These are phyloP conservation scores for Lymantria monacha DNA, from an alignment of 2,888 invertebrate species.

Conservation along the genomic window DNA sequence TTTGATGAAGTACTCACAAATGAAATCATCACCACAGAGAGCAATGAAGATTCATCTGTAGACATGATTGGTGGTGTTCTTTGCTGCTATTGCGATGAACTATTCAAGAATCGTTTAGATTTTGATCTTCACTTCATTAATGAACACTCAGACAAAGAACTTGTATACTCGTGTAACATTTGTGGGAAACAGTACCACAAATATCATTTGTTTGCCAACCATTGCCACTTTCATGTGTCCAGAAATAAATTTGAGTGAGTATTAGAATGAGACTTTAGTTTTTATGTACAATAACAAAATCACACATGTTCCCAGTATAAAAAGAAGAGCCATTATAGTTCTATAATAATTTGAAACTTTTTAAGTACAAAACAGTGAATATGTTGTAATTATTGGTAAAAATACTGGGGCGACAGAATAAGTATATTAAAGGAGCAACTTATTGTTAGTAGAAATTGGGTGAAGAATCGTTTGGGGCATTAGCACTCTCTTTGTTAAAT, in stretches of 20 bases:
- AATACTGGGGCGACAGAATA: too few relatives aligned
- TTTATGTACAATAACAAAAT: slow-evolving; percentile 2
- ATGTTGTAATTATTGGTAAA: too few relatives aligned
- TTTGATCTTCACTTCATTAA: slow-evolving; percentile 78
- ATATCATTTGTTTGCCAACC: slow-evolving; percentile 77
- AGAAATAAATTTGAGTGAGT: slow-evolving; percentile 67
- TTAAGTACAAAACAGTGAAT: too few relatives aligned
- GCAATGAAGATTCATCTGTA: slow-evolving; percentile 68
- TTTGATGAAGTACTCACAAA: slow-evolving; percentile 48
- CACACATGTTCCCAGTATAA: too few relatives aligned
- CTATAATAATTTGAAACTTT: too few relatives aligned
- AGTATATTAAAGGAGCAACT: too few relatives aligned
- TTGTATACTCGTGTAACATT: slow-evolving; percentile 80
- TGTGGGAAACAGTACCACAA: slow-evolving; percentile 80
- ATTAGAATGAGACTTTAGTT: slow-evolving; percentile 1
- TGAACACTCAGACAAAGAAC: slow-evolving; percentile 58
- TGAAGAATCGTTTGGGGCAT: too few relatives aligned
- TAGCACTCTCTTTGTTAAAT: too few relatives aligned
- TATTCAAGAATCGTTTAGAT: slow-evolving; percentile 72
- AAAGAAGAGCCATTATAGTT: too few relatives aligned
- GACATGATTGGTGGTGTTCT: slow-evolving; percentile 70
- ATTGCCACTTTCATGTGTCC: slow-evolving; percentile 79
- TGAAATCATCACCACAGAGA: slow-evolving; percentile 22
- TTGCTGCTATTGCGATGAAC: slow-evolving; percentile 77
- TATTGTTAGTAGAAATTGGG: too few relatives aligned